Percentiles rank a stretch among this genome's conserved stretches.
These are phyloP conservation scores for Micrasema longulum DNA, from an alignment of 1,140 invertebrate genomes.

Conservation along the genomic window DNA sequence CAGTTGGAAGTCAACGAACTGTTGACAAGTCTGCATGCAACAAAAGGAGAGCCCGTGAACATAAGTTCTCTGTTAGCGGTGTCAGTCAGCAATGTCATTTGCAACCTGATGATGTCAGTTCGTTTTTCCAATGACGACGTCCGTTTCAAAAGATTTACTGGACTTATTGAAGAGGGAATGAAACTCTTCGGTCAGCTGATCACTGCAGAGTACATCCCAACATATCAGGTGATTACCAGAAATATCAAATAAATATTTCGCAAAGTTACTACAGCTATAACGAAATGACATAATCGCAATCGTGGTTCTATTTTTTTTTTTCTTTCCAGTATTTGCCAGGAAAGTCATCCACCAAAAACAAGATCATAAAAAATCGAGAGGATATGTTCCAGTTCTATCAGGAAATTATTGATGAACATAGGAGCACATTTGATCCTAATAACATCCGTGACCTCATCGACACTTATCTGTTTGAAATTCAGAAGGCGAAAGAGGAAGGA, in stretches of 20 bases:
- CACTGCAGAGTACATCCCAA: slow-evolving; percentile 73
- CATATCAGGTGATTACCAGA: slow-evolving; percentile 64
- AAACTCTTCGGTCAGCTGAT: slow-evolving; percentile 84
- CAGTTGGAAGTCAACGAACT: slow-evolving; percentile 84
- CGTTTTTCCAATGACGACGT: slow-evolving; percentile 82
- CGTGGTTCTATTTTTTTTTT: slow-evolving; percentile 55
- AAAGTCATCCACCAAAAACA: slow-evolving; percentile 76
- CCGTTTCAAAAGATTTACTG: slow-evolving; percentile 82
- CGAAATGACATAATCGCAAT: neutral
- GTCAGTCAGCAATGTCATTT: slow-evolving; percentile 92
- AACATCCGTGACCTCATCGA: slow-evolving; percentile 89
- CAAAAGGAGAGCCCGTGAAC: slow-evolving; percentile 74
- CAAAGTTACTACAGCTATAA: too few relatives aligned
- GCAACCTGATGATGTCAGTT: slow-evolving; percentile 89
- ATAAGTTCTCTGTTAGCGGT: slow-evolving; percentile 80
- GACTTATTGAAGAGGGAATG: slow-evolving; percentile 90
- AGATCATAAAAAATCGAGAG: slow-evolving; percentile 82
- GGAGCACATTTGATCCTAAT: slow-evolving; percentile 77
- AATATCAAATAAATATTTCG: neutral
- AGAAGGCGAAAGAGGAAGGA: slow-evolving; percentile 81
- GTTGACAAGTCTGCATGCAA: slow-evolving; percentile 71
- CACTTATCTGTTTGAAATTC: slow-evolving; percentile 86
- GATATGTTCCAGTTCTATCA: slow-evolving; percentile 89
- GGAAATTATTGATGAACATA: slow-evolving; percentile 84
- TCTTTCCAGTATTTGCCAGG: slow-evolving; percentile 78